These are phyloP conservation scores for Rotaria magnacalcarata DNA, from an alignment of 2,888 invertebrate genomes.

Conservation along the genomic window DNA sequence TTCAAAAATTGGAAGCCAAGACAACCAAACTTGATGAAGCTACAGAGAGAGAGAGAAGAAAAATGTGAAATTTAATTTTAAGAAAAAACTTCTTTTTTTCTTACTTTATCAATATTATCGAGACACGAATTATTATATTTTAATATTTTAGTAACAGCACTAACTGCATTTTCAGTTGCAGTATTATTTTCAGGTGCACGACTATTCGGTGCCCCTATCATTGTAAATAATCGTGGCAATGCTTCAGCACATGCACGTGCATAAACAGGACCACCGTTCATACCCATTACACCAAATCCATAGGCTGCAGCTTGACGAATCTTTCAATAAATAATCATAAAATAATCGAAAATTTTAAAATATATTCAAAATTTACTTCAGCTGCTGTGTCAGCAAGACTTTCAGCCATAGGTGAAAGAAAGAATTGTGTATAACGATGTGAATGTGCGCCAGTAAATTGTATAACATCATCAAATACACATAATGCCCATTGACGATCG, in stretches of 20 bases:
- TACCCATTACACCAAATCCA: conserved; percentile 86
- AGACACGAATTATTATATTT: conserved; percentile 65
- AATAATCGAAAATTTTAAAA: too few species aligned
- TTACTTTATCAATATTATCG: neutral
- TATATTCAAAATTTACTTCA: conserved; percentile 21
- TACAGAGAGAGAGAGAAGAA: conserved; percentile 60
- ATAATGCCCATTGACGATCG: conserved; percentile 94
- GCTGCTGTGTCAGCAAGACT: conserved; percentile 38
- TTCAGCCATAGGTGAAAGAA: conserved; percentile 39
- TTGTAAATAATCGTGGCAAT: conserved; percentile 75
- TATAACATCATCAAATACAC: conserved; percentile 94
- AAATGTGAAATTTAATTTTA: conserved; percentile 58
- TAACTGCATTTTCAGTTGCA: conserved; percentile 94
- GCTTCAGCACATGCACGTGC: conserved; percentile 66
- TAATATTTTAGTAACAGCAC: conserved; percentile 95
- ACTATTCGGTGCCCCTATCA: conserved; percentile 75
- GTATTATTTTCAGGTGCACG: conserved; percentile 76
- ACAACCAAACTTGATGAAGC: conserved; percentile 81
- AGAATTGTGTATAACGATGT: conserved; percentile 41
- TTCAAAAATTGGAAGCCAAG: conserved; percentile 91
- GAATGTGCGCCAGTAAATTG: conserved; percentile 72
- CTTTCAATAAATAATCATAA: neutral
- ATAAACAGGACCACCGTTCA: conserved; percentile 64
- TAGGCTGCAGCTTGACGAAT: conserved; percentile 87
- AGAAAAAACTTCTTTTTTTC: neutral